Evolutionary conservation across 2,888 invertebrate genomes (phyloP).

Genomic region (Plebejus argus): DNA sequence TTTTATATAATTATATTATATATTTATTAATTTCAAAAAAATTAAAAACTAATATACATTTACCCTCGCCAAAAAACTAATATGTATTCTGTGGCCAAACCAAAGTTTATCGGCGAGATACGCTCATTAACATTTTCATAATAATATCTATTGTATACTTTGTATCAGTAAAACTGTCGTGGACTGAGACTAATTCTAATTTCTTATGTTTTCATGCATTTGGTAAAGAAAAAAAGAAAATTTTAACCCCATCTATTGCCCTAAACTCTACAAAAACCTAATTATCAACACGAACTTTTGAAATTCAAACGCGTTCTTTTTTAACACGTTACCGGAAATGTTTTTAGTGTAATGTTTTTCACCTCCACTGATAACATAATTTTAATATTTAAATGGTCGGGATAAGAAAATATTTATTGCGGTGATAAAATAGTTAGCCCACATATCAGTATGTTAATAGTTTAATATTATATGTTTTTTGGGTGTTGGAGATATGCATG

Average conservation of each 20-base stretch:
- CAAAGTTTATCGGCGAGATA: too few species aligned
- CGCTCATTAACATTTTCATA: too few species aligned
- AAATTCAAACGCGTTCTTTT: constrained; percentile 5
- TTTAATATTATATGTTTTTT: background rate
- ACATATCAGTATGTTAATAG: constrained; percentile 9
- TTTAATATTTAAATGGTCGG: constrained; percentile 16
- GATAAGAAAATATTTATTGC: background rate
- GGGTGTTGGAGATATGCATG: background rate
- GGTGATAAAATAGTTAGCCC: background rate
- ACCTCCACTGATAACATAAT: constrained; percentile 13
- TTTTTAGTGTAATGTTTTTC: constrained; percentile 28
- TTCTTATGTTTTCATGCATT: too few species aligned
- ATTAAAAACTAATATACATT: too few species aligned
- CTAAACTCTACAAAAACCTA: background rate
- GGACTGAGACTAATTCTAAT: too few species aligned
- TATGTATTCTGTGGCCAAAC: too few species aligned
- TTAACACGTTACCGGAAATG: background rate
- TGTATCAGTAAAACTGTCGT: too few species aligned
- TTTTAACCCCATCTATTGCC: background rate
- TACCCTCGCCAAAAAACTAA: too few species aligned
- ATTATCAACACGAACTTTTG: background rate
- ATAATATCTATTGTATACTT: too few species aligned
- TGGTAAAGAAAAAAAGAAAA: background rate
- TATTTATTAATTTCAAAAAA: too few species aligned
- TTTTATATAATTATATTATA: too few species aligned